A percentile compares a stretch with the other conserved stretches of the same genome.
phyloP scores from a whole-genome alignment of 2,797 vertebrate genomes.

The Myotis pilosus region DNA sequence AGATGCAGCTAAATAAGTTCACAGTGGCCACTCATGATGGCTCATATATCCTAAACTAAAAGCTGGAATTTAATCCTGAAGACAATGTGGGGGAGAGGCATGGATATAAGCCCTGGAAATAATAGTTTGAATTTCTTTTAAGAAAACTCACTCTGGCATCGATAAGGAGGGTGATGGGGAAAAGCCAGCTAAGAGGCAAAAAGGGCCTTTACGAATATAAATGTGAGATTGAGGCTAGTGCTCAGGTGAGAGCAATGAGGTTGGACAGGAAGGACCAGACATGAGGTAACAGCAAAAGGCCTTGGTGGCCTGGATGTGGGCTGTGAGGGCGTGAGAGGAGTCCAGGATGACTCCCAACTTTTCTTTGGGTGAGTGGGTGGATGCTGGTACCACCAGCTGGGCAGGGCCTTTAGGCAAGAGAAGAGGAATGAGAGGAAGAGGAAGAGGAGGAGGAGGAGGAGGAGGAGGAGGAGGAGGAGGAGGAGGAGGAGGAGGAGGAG shows the following conservation, averaged over 20 bases:
- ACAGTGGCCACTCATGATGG: not conserved
- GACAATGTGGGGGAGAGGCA: not conserved
- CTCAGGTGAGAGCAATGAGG: not conserved
- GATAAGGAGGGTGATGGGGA: not conserved
- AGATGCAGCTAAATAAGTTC: not conserved
- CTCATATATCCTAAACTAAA: not conserved
- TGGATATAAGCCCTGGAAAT: not conserved
- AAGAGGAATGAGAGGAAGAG: not conserved
- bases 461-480: not conserved
- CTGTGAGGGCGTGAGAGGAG: not conserved
- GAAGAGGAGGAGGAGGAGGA: not conserved
- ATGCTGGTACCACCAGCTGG: not conserved
- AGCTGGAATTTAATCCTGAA: constrained; percentile 4
- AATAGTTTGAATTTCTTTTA: not conserved
- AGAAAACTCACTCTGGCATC: not conserved
- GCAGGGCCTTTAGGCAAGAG: not conserved
- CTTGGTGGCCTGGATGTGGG: not conserved
- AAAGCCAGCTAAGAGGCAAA: constrained; percentile 15
- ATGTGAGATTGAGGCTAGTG: not conserved
- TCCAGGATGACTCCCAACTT: not conserved
- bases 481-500: not conserved
- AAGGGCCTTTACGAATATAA: not conserved
- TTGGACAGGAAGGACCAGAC: not conserved
- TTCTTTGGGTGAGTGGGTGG: not conserved
- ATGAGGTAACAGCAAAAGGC: not conserved